These are phyloP conservation scores for Liolophura sinensis DNA, from an alignment of 1,140 invertebrate species.

Conservation along the genomic window DNA sequence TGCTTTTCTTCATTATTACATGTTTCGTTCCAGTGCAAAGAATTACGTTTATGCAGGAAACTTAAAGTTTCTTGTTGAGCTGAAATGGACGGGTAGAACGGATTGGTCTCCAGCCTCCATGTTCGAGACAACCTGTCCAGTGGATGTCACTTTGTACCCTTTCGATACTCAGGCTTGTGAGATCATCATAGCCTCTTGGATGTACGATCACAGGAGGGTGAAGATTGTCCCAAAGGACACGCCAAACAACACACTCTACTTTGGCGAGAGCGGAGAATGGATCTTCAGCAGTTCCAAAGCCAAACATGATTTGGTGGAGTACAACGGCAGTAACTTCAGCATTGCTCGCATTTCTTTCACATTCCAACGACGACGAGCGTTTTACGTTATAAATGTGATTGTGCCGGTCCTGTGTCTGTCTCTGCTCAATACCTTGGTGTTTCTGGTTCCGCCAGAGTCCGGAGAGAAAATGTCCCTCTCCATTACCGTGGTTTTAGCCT, in stretches of 20 bases:
- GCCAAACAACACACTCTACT: too few species aligned
- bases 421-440: slow-evolving; percentile 32
- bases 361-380: slow-evolving; percentile 11
- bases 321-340: too few species aligned
- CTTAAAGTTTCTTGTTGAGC: neutral
- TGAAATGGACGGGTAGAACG: slow-evolving; percentile 85
- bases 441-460: slow-evolving; percentile 31
- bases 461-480: slow-evolving; percentile 42
- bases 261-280: too few species aligned
- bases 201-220: slow-evolving; percentile 64
- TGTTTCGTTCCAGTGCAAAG: too few species aligned
- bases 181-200: slow-evolving; percentile 97
- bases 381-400: slow-evolving; percentile 34
- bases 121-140: slow-evolving; percentile 87
- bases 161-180: slow-evolving; percentile 94
- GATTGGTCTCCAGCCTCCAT: slow-evolving; percentile 95
- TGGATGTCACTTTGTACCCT: slow-evolving; percentile 70
- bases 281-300: too few species aligned
- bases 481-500: slow-evolving; percentile 38
- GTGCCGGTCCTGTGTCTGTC: slow-evolving; percentile 33
- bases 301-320: too few species aligned
- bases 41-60: too few species aligned
- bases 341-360: slow-evolving; percentile 2
- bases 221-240: slow-evolving; percentile 4
- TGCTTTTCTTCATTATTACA: too few species aligned